phyloP scores from a whole-genome alignment of 2,888 invertebrate species.

The Orchestes rusci region DNA sequence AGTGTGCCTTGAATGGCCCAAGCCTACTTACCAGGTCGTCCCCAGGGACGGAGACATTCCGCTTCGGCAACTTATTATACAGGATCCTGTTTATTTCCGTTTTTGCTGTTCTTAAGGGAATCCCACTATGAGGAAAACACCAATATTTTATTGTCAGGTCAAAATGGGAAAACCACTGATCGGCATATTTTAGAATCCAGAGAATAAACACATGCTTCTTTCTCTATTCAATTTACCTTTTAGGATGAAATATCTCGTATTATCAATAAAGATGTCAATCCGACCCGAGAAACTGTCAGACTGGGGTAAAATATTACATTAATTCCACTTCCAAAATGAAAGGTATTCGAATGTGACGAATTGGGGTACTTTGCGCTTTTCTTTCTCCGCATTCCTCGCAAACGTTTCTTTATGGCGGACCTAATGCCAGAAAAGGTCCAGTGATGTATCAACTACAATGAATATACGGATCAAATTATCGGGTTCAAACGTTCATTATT shows the following conservation, averaged over 20 bases:
- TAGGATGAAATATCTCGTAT: constrained; percentile 9
- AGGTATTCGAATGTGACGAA: constrained; percentile 20
- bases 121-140: too few species aligned
- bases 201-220: too few species aligned
- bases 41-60: constrained; percentile 18
- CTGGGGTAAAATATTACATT: constrained; percentile 17
- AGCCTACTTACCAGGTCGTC: constrained; percentile 15
- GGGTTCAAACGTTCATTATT: too few species aligned
- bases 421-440: constrained; percentile 2
- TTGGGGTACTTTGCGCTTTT: constrained; percentile 12
- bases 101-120: constrained; percentile 8
- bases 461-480: too few species aligned
- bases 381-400: constrained; percentile 6
- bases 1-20: constrained; percentile 19
- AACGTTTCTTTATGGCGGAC: constrained; percentile 9
- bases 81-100: constrained; percentile 15
- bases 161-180: too few species aligned
- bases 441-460: constrained; percentile 2
- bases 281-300: constrained; percentile 17
- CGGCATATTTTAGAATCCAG: too few species aligned
- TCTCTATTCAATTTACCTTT: background rate
- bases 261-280: constrained; percentile 18
- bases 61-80: constrained; percentile 17
- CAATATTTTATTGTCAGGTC: too few species aligned
- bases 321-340: constrained; percentile 14